These are phyloP conservation scores for Rhombomys opimus DNA, from an alignment of 2,113 vertebrate genomes.

Conservation along the genomic window DNA sequence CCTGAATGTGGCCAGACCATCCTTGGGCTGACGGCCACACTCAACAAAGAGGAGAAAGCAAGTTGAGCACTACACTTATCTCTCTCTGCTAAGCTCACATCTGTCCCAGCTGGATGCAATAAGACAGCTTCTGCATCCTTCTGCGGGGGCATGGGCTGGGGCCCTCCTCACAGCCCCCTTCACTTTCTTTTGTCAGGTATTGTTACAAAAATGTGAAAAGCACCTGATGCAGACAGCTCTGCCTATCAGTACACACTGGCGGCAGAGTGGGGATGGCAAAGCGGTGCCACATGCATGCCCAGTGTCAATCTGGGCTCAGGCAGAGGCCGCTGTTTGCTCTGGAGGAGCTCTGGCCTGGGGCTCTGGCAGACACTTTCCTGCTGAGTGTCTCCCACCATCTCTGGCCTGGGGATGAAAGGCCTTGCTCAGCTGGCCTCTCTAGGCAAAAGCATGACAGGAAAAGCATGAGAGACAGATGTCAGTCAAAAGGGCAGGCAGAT, in stretches of 20 bases:
- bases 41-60: not conserved
- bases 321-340: no score
- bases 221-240: rapidly evolving
- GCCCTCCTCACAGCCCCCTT: not conserved
- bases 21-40: not conserved
- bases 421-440: not conserved
- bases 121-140: not conserved
- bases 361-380: not conserved
- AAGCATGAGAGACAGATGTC: no score
- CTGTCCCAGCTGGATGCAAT: not conserved
- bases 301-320: not conserved
- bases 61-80: not conserved
- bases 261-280: rapidly evolving
- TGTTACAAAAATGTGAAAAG: not conserved
- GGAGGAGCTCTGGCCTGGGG: not conserved
- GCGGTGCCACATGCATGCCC: rapidly evolving
- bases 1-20: no score
- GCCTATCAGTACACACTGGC: not conserved
- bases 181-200: not conserved
- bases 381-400: no score
- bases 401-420: not conserved
- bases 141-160: not conserved
- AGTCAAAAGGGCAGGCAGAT: not conserved
- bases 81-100: not conserved
- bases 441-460: not conserved